phyloP scores from a whole-genome alignment of 2,888 invertebrate genomes.

The Diploptera punctata region DNA sequence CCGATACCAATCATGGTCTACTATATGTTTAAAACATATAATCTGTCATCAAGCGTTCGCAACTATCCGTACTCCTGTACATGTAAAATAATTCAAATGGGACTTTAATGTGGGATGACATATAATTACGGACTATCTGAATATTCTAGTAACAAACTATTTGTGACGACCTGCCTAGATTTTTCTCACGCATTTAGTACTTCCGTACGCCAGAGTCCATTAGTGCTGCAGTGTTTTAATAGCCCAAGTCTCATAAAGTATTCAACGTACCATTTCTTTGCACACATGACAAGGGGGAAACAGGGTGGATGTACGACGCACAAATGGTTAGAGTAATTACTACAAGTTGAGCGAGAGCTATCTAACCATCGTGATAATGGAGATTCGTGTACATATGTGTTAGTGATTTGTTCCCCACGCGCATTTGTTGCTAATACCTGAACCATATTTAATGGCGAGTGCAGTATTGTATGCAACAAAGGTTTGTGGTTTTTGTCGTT shows the following conservation, averaged over 20 bases:
- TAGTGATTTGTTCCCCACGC: not conserved
- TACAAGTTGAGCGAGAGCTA: not conserved
- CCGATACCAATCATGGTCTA: too few species aligned
- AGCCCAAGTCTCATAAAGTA: constrained; percentile 24
- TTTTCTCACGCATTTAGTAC: not conserved
- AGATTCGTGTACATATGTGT: not conserved
- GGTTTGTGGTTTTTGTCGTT: too few species aligned
- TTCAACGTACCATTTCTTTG: constrained; percentile 25
- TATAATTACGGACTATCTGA: too few species aligned
- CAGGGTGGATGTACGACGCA: constrained; percentile 3
- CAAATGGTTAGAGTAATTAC: constrained; percentile 16
- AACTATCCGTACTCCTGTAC: too few species aligned
- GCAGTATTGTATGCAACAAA: too few species aligned
- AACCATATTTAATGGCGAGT: too few species aligned
- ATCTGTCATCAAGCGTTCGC: too few species aligned
- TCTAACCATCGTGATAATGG: constrained; percentile 4
- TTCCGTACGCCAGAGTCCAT: constrained; percentile 5
- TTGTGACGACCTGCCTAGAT: not conserved
- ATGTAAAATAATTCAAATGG: too few species aligned
- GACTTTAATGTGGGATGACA: too few species aligned
- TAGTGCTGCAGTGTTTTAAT: constrained; percentile 23
- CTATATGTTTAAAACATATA: too few species aligned
- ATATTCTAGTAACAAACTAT: too few species aligned
- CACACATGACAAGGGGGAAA: not conserved
- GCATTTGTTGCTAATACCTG: not conserved